Base-by-base conservation (phyloP, 2,113 vertebrate species). In the Podocnemis expansa region DNA sequence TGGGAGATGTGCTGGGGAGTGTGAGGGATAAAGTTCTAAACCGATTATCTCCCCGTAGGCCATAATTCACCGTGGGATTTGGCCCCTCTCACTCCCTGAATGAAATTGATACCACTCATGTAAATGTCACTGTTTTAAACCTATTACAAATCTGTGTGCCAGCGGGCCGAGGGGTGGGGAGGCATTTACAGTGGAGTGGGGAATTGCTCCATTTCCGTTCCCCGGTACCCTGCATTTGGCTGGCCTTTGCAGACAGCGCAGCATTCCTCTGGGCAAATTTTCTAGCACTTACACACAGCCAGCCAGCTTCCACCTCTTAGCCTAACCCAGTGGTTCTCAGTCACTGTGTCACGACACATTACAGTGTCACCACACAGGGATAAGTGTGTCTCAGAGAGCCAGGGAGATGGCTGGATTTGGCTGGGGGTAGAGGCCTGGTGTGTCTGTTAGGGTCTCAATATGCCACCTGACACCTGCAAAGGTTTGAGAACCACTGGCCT, bases 211-310 rank as follows among this genome's bases (percentile, higher is more conserved):
- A 6, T 45, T 43, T 76, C 41, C 27, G 6, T 14, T 41, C 25
- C 8, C 25, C 25, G 11, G 24, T 14, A n/a, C 63, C 31, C n/a
- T 70, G n/a, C n/a, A 17, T 70, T 38, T 34, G 21, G 63, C n/a
- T 38, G 10, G 17, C n/a, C 34, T 70, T 70, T 70, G 21, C 63
- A 70, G 31, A 9, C 2, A 6, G 31, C 34, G 21, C 21, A 13
- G 9, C 22, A 2, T 10, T 27, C 2, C 6, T 6, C 12, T 13
- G 12, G 13, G 41, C 41, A 41, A 75, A 43, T 5, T 0, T 75
- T 75, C 41, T 38, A 75, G 38, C 11, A 13, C 38, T 43, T 75
- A 43, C 70, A 25, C 21, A 67, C 14, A 10, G 34, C 63, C 16
- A n/a, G 63, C 63, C 63, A n/a, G 34, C 63, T 67, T 17, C 41